Evolutionary conservation across 2,888 invertebrate species (phyloP).

Genomic region (Dorcus hopei): DNA sequence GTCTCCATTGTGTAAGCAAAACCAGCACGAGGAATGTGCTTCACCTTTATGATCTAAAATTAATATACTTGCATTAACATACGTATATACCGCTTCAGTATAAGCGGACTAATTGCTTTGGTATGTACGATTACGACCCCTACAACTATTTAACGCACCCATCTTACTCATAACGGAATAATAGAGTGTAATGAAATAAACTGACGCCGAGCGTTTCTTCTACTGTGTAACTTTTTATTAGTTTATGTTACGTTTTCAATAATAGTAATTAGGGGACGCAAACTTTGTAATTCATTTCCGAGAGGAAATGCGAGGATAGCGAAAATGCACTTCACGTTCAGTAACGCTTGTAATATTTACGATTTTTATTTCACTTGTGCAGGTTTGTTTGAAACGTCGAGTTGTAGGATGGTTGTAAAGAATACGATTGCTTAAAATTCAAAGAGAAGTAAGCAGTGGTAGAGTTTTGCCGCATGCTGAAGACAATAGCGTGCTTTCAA

Average conservation of each 20-base stretch:
- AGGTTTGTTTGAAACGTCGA: constrained; percentile 1
- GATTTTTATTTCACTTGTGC: neutral
- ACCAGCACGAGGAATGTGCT: neutral
- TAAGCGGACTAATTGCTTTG: neutral
- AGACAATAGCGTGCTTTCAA: constrained; percentile 23
- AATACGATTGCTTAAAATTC: constrained; percentile 19
- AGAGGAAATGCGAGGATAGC: neutral
- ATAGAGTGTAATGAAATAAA: too few relatives aligned
- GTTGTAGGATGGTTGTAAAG: constrained; percentile 6
- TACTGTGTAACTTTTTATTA: too few relatives aligned
- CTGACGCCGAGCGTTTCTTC: too few relatives aligned
- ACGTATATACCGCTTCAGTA: neutral
- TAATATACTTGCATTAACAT: neutral
- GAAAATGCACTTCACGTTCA: neutral
- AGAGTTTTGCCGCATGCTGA: constrained; percentile 12
- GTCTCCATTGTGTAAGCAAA: neutral
- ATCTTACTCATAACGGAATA: too few relatives aligned
- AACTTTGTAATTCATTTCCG: too few relatives aligned
- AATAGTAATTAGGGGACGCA: too few relatives aligned
- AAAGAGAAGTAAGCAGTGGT: constrained; percentile 11
- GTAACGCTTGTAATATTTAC: neutral
- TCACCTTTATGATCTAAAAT: neutral
- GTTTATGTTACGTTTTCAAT: too few relatives aligned
- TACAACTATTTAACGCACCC: too few relatives aligned
- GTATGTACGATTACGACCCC: too few relatives aligned